Percentiles rank a stretch among this genome's conserved stretches.
phyloP scores from a whole-genome alignment of 2,888 invertebrate species.

The Eulithis testata region DNA sequence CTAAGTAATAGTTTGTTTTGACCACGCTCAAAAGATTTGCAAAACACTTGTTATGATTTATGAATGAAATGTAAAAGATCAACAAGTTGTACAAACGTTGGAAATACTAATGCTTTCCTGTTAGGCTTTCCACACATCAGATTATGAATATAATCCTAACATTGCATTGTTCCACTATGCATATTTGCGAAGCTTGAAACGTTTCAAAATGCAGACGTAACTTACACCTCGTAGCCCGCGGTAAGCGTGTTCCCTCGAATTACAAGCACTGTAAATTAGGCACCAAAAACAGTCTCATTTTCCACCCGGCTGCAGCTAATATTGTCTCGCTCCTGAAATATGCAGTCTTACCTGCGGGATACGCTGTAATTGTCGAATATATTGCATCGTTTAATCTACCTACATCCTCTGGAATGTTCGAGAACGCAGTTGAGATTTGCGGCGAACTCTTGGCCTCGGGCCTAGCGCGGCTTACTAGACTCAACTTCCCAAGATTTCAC shows the following conservation, averaged over 20 bases:
- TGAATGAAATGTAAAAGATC: neutral
- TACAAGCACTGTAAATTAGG: slow-evolving; percentile 77
- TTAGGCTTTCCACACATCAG: slow-evolving; percentile 16
- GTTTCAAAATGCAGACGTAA: slow-evolving; percentile 61
- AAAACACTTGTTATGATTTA: no score
- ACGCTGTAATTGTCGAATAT: slow-evolving; percentile 81
- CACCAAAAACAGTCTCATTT: slow-evolving; percentile 82
- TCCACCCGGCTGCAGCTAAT: slow-evolving; percentile 85
- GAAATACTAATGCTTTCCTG: slow-evolving; percentile 3
- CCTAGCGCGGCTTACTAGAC: slow-evolving; percentile 71
- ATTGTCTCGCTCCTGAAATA: slow-evolving; percentile 81
- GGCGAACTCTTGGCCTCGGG: slow-evolving; percentile 77
- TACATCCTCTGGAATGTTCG: slow-evolving; percentile 82
- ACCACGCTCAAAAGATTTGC: no score
- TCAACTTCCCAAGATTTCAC: slow-evolving; percentile 67
- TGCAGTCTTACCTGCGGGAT: slow-evolving; percentile 79
- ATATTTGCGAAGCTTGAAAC: slow-evolving; percentile 66
- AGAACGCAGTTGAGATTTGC: slow-evolving; percentile 81
- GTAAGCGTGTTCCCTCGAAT: slow-evolving; percentile 68
- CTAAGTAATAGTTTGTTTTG: no score
- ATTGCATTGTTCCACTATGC: slow-evolving; percentile 58
- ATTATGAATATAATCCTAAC: slow-evolving; percentile 38
- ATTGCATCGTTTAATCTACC: slow-evolving; percentile 80
- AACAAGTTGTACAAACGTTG: slow-evolving; percentile 12
- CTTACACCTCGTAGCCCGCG: slow-evolving; percentile 59